These are phyloP conservation scores for Chromis chromis DNA, from an alignment of 2,797 vertebrate species.

Conservation along the genomic window DNA sequence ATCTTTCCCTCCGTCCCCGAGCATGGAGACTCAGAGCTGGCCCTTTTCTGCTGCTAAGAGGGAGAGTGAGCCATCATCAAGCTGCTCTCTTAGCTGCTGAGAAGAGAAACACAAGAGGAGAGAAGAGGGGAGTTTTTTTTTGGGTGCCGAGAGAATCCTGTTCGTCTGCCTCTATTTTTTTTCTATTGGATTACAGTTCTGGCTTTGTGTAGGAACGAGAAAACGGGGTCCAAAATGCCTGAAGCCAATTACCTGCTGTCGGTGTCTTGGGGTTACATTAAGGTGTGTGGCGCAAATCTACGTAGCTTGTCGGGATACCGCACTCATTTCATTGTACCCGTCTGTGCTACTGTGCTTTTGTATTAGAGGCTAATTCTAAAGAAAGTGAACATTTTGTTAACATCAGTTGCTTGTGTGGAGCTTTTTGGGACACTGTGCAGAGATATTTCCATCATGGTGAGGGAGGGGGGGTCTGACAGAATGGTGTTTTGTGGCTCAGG, in stretches of 20 bases:
- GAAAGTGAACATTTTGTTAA: not conserved
- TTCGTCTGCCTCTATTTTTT: slow-evolving; percentile 74
- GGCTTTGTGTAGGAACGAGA: slow-evolving; percentile 81
- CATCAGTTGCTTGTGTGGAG: not conserved
- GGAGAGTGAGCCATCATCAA: slow-evolving; percentile 59
- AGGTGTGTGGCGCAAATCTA: slow-evolving; percentile 90
- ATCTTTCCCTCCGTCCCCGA: slow-evolving; percentile 9
- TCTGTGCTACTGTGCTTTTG: slow-evolving; percentile 1
- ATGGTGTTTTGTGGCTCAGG: slow-evolving; percentile 67
- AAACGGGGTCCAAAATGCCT: slow-evolving; percentile 96
- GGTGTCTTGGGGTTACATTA: slow-evolving; percentile 99
- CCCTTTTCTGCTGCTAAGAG: slow-evolving; percentile 67
- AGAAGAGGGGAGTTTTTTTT: slow-evolving; percentile 69
- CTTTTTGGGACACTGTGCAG: not conserved
- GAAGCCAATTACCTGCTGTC: slow-evolving; percentile 99
- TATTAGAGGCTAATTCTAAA: not conserved
- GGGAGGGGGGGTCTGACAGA: slow-evolving; percentile 47
- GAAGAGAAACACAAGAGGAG: slow-evolving; percentile 51
- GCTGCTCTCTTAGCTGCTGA: slow-evolving; percentile 72
- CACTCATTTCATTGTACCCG: slow-evolving; percentile 10
- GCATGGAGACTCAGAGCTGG: slow-evolving; percentile 80
- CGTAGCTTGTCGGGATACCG: slow-evolving; percentile 64
- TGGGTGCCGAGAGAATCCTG: slow-evolving; percentile 68
- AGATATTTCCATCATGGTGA: slow-evolving; percentile 28
- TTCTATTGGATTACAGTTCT: slow-evolving; percentile 81